Evolutionary conservation across 1,140 invertebrate genomes (phyloP), one percentile per base, ranked within the genome.

Genomic region (Acromyrmex charruanus): DNA sequence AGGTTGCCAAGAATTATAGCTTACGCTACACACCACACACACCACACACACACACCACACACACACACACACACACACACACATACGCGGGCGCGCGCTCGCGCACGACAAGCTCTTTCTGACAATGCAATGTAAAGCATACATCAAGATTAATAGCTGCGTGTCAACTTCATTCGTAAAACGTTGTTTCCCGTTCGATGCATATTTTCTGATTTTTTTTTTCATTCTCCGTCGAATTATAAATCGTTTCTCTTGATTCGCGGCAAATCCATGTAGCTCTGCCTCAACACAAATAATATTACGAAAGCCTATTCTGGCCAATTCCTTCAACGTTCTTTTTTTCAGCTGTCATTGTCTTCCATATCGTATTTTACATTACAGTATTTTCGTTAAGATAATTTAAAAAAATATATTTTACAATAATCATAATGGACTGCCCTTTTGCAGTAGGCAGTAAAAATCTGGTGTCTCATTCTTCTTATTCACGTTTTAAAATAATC

Each of bases 1-100:
- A 82, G 44, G 7, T 59, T 16, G 7, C 28, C 44, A 28, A 72
- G 87, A 89, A 77, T 89, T 89, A 89, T 85, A 58, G 65, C 5
- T 7, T 39, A 39, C 49, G 63, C 9, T n/a, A 58, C 55, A 35
- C 0, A 31, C 28, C 25, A 39, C 35, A 44, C 12, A n/a, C n/a
- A 61, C 31, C 31, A 31, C 31, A 31, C 28, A 31, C 28, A 31
- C 28, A 31, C 28, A 3, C 28, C 28, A 25, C 25, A 44, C 12
- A 18, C 25, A 39, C 55, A 44, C 12, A 18, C 25, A 39, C 31
- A 31, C 31, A 31, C 28, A 31, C 28, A 31, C 28, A 31, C 28
- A 3, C 28, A 39, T 1, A 31, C 61, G 21, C 12, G 6, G 0
- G 6, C 31, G 6, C 31, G 6, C 21, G 21, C 31, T 0, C 31